Percentiles rank a stretch among this genome's conserved stretches.
Evolutionary conservation across 1,140 invertebrate species (phyloP).

Genomic region (Platorchestia sp.): DNA sequence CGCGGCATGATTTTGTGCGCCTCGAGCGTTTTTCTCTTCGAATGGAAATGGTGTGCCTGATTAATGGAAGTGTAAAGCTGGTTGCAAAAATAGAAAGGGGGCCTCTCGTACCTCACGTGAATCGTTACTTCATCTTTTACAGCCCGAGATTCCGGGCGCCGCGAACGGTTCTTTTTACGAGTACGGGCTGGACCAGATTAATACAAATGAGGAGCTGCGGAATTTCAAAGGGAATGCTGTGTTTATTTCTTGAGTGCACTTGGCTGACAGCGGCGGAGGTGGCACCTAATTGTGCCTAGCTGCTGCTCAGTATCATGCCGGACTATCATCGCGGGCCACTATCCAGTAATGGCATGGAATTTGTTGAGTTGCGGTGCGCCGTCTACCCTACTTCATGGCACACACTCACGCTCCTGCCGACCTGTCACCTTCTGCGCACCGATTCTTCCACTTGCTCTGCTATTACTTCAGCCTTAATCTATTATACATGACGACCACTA

Average conservation of each 20-base stretch:
- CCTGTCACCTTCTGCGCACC: not conserved
- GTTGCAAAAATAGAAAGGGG: not conserved
- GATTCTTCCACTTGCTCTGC: not conserved
- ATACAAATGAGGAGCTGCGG: not conserved
- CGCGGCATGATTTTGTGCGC: not conserved
- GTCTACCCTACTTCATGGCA: slow-evolving; percentile 16
- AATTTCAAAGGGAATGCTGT: slow-evolving; percentile 8
- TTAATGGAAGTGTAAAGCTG: not conserved
- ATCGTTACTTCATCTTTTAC: not conserved
- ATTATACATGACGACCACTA: not conserved
- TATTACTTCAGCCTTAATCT: not conserved
- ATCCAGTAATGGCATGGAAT: slow-evolving; percentile 31
- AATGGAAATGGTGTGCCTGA: not conserved
- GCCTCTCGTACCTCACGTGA: not conserved
- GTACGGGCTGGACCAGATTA: not conserved
- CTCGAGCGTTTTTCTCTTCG: not conserved
- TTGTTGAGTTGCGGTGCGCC: slow-evolving; percentile 32
- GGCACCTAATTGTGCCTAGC: not conserved
- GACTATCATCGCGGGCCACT: not conserved
- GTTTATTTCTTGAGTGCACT: slow-evolving; percentile 8
- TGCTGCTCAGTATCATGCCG: slow-evolving; percentile 5
- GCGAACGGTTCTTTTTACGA: not conserved
- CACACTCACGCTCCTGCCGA: not conserved
- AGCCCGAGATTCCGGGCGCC: not conserved
- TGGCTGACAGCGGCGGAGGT: not conserved